Conservation (phyloP, 2,797 vertebrate species). For the Austrolebias charrua region DNA sequence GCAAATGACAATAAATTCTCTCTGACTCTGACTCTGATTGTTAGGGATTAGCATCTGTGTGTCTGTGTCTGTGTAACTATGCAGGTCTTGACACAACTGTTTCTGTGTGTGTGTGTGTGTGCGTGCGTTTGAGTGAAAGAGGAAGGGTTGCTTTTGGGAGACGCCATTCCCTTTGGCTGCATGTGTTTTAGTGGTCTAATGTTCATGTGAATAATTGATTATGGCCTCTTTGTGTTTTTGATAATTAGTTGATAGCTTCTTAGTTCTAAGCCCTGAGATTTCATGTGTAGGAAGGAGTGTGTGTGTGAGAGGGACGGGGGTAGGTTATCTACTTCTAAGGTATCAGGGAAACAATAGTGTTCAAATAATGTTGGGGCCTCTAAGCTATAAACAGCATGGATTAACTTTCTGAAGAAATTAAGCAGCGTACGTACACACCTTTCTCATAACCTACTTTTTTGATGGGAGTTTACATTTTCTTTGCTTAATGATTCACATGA, state of each 20-base stretch:
- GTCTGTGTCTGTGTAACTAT: conserved; percentile 41
- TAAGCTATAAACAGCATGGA: conserved; percentile 57
- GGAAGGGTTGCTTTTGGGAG: conserved; percentile 83
- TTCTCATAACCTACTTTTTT: conserved; percentile 69
- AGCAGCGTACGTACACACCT: conserved; percentile 43
- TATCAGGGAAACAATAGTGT: conserved; percentile 64
- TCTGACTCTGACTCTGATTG: too few species aligned
- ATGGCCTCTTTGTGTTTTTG: conserved; percentile 84
- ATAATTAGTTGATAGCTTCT: conserved; percentile 93
- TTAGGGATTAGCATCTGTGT: conserved; percentile 22
- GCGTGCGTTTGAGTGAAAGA: conserved; percentile 38
- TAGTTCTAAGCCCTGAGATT: conserved; percentile 83
- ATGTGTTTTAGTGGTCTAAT: conserved; percentile 87
- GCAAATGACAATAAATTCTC: too few species aligned
- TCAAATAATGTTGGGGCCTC: conserved; percentile 49
- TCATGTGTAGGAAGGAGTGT: conserved; percentile 64
- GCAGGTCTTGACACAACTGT: conserved; percentile 12
- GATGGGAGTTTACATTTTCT: conserved; percentile 1
- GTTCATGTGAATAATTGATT: conserved; percentile 98
- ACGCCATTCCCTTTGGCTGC: conserved; percentile 81
- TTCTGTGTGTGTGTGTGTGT: conserved; percentile 21
- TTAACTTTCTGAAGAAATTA: conserved; percentile 60
- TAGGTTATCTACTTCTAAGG: conserved; percentile 40
- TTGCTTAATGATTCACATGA: not conserved
- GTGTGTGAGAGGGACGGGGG: conserved; percentile 11